Conservation (phyloP, 2,113 vertebrate genomes). For the Corythornis cristatus region DNA sequence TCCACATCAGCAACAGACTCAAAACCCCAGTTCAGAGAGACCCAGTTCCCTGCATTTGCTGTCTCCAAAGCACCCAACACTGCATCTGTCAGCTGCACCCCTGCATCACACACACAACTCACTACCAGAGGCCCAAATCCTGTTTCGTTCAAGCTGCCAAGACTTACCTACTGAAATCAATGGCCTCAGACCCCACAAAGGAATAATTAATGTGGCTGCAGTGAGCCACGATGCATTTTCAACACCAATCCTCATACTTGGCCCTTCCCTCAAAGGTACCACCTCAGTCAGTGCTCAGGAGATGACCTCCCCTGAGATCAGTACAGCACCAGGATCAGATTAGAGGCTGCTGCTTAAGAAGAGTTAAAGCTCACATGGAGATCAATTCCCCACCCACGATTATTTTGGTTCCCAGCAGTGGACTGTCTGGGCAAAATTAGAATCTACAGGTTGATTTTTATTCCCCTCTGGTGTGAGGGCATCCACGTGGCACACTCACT, state of each 20-base stretch:
- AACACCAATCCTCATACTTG: background rate
- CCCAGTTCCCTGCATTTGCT: background rate
- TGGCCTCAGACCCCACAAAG: background rate
- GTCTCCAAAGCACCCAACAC: background rate
- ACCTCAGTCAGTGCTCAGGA: background rate
- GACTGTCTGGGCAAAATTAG: background rate
- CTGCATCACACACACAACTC: background rate
- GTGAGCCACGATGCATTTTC: background rate
- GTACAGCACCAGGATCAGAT: background rate
- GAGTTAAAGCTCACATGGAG: background rate
- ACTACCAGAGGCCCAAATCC: background rate
- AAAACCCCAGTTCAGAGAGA: background rate
- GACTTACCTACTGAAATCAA: background rate
- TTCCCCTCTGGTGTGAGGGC: background rate
- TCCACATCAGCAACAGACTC: background rate
- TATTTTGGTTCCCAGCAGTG: background rate
- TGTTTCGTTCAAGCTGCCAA: background rate
- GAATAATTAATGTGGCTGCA: background rate
- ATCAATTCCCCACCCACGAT: rapidly evolving
- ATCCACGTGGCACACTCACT: background rate
- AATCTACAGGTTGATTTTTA: background rate
- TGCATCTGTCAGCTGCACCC: background rate
- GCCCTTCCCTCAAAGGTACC: background rate
- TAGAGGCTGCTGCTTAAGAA: background rate
- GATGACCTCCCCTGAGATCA: rapidly evolving